phyloP scores from a whole-genome alignment of 2,113 vertebrate species.

The Caretta caretta region DNA sequence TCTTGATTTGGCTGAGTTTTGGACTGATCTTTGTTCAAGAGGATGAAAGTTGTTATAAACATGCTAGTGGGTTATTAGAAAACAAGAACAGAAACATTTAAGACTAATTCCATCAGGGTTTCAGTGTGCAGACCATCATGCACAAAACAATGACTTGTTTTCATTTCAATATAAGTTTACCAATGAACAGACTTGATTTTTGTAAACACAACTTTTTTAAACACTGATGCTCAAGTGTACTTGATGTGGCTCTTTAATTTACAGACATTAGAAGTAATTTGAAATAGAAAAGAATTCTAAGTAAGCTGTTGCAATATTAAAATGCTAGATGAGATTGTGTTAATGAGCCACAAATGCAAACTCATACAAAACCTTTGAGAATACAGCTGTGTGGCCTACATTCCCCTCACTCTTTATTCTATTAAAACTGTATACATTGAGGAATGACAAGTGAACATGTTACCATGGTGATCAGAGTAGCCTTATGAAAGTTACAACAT shows the following conservation, averaged over 20 bases:
- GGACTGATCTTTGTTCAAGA: not conserved
- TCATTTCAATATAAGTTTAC: not conserved
- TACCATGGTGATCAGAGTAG: conserved; percentile 66
- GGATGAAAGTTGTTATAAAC: not conserved
- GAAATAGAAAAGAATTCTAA: conserved; percentile 40
- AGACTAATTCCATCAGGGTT: not conserved
- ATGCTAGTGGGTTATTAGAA: not conserved
- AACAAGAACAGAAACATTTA: not conserved
- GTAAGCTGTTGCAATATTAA: not conserved
- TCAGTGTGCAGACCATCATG: not conserved
- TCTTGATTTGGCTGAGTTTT: not conserved
- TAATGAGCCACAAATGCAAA: conserved; percentile 48
- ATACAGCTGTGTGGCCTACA: conserved; percentile 49
- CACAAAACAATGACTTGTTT: not conserved
- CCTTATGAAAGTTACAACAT: conserved; percentile 41
- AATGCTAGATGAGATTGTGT: conserved; percentile 39
- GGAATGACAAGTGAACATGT: conserved; percentile 64
- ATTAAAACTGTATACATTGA: not conserved
- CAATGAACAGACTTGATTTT: not conserved
- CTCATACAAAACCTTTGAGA: conserved; percentile 58
- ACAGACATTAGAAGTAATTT: not conserved
- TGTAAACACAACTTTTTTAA: not conserved
- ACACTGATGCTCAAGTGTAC: not conserved
- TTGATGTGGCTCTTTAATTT: not conserved
- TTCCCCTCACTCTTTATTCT: conserved; percentile 4